phyloP scores from a whole-genome alignment of 2,113 vertebrate species.

The Sclerurus mexicanus region DNA sequence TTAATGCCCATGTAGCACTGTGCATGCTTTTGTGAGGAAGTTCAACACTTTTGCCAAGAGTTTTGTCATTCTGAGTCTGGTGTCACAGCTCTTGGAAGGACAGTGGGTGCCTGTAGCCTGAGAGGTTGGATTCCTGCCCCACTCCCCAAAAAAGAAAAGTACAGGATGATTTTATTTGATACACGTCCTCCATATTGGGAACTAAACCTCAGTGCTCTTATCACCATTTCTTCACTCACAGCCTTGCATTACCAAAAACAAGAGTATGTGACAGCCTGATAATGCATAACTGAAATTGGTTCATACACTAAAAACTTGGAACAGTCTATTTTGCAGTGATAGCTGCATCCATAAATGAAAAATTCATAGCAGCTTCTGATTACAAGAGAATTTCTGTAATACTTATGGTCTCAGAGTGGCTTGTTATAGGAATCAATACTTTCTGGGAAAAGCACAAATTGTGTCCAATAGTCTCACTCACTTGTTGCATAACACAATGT shows the following conservation, averaged over 20 bases:
- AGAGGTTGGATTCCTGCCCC: fast-evolving
- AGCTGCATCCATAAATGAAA: not conserved
- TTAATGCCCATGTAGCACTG: not conserved
- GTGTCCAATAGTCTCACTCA: not conserved
- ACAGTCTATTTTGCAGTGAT: not conserved
- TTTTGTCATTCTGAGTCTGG: not conserved
- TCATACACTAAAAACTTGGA: not conserved
- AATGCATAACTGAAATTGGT: not conserved
- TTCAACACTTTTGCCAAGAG: not conserved
- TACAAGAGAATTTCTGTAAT: not conserved
- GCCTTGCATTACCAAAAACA: not conserved
- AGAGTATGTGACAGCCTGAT: not conserved
- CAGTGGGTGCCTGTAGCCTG: not conserved
- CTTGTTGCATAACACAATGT: not conserved
- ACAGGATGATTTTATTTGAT: not conserved
- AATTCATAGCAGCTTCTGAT: not conserved
- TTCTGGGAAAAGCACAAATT: not conserved
- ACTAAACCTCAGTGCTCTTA: not conserved
- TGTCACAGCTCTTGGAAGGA: not conserved
- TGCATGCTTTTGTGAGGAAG: not conserved
- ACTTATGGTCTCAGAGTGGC: not conserved
- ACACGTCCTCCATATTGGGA: fast-evolving
- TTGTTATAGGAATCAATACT: not conserved
- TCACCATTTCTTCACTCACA: not conserved
- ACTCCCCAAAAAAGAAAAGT: not conserved